These are phyloP conservation scores for Elysia crispata DNA, from an alignment of 2,888 invertebrate genomes.

Conservation along the genomic window DNA sequence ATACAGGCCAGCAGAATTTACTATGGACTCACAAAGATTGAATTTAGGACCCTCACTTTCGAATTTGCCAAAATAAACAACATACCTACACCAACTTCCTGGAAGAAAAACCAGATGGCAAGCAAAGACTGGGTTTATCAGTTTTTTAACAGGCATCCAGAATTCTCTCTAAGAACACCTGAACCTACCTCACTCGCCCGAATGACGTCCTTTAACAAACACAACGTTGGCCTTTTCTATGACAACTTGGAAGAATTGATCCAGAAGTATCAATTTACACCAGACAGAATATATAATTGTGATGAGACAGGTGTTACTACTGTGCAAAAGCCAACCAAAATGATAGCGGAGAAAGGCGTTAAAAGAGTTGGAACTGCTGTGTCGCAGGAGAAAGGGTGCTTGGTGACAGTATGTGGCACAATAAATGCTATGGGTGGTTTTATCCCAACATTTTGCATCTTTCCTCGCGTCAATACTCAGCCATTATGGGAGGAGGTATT, in stretches of 20 bases:
- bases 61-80: not conserved
- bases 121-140: conserved; percentile 5
- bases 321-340: conserved; percentile 28
- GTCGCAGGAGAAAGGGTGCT: conserved; percentile 47
- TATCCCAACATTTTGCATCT: conserved; percentile 48
- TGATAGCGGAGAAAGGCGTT: conserved; percentile 24
- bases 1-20: not conserved
- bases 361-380: conserved; percentile 37
- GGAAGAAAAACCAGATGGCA: not conserved
- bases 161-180: conserved; percentile 1
- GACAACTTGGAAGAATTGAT: conserved; percentile 14
- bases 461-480: conserved; percentile 44
- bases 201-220: conserved; percentile 1
- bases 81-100: not conserved
- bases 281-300: conserved; percentile 15
- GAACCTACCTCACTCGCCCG: conserved; percentile 15
- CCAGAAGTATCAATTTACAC: not conserved
- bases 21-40: not conserved
- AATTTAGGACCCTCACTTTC: not conserved
- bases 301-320: conserved; percentile 39
- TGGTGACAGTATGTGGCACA: conserved; percentile 47
- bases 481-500: no score
- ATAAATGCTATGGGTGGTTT: conserved; percentile 46
- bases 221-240: conserved; percentile 10
- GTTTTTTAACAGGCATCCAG: not conserved